Evolutionary conservation across 1,140 invertebrate species (phyloP), one percentile per base, ranked within the genome.

Genomic region (Drosophila setifemur): DNA sequence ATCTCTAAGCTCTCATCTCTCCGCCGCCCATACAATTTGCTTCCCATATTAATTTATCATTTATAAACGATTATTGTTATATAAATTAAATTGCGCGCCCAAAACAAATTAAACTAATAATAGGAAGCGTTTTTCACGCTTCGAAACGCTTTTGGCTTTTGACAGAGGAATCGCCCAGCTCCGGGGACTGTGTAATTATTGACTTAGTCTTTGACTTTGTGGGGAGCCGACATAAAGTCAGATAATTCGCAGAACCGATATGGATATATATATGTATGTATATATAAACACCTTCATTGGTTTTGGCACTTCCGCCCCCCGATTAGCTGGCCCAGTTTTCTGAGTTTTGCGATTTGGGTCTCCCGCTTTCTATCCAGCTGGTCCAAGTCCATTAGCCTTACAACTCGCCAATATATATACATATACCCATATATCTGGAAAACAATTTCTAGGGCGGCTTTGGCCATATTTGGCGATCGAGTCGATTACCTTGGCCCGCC

Each of bases 11-110:
- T 37, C 33, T 18, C 33, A 37, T 37, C 33, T 37, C 33, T 16
- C 14, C 47, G 57, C 79, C 81, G 79, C 79, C 79, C 79, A 86
- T 85, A 68, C 79, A 58, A 74, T 75, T 85, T 87, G 63, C 63
- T 86, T 86, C 81, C 82, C 81, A 86, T 86, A 86, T 86, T 86
- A 87, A 86, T 86, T 86, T 81, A 87, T 86, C 81, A 86, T 86
- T 86, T 86, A 86, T 69, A 87, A 81, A 70, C 82, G 76, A 87
- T 86, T 87, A 87, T 76, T 70, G 82, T 86, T 86, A 86, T 82
- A 81, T 87, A 86, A 86, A 85, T 86, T 78, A 85, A 85, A 85
- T 85, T 85, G 79, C 79, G 79, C 74, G 66, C 71, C 81, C 79
- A 79, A 85, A 87, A 87, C 81, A 86, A 87, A 86, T 81, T 87